phyloP scores from a whole-genome alignment of 2,888 invertebrate species.

The Ornithoptera alexandrae region DNA sequence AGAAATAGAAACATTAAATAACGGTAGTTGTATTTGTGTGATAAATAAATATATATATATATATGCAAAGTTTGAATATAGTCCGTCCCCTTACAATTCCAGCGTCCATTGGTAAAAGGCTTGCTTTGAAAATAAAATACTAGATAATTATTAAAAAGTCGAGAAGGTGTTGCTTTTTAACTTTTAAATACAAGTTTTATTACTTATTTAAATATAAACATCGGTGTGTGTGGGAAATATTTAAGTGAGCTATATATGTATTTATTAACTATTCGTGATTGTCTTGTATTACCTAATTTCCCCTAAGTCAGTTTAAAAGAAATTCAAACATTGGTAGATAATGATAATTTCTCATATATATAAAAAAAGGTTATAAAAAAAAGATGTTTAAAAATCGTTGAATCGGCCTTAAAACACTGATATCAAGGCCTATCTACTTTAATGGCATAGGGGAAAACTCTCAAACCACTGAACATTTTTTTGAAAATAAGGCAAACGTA shows the following conservation, averaged over 20 bases:
- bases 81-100: not conserved
- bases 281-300: no score
- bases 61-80: not conserved
- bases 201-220: not conserved
- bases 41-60: not conserved
- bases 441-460: not conserved
- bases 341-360: not conserved
- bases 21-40: not conserved
- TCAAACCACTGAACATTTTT: not conserved
- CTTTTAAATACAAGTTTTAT: not conserved
- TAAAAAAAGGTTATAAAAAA: not conserved
- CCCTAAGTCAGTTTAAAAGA: no score
- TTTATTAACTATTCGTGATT: no score
- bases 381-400: not conserved
- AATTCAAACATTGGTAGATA: no score
- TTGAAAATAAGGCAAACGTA: not conserved
- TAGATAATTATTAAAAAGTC: not conserved
- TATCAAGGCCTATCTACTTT: not conserved
- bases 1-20: not conserved
- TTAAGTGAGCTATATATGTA: no score
- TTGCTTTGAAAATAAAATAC: not conserved
- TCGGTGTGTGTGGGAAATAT: not conserved
- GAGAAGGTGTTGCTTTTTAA: not conserved
- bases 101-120: not conserved
- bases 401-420: not conserved